Evolutionary conservation across 2,113 vertebrate species (phyloP).

Genomic region (Formicarius rufipectus): DNA sequence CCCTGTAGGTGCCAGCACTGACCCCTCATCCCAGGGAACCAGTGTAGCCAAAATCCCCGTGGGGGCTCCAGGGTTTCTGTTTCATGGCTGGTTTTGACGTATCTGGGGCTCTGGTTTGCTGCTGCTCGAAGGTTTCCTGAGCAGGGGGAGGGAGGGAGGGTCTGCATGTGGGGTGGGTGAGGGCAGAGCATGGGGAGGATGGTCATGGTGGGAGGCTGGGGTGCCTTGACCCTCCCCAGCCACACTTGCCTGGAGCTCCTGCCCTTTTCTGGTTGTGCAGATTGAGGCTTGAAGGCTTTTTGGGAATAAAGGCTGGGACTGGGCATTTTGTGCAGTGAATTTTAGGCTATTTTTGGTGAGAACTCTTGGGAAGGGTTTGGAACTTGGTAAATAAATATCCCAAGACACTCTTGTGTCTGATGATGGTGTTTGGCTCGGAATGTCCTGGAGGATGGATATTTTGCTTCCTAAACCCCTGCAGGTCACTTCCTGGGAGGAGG

Average conservation of each 20-base stretch:
- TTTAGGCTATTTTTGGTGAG: neutral
- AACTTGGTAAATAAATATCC: neutral
- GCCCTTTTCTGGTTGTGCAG: neutral
- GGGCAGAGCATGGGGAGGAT: rapidly evolving
- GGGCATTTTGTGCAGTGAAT: neutral
- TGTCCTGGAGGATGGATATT: rapidly evolving
- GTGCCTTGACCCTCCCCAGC: neutral
- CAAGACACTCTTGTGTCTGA: neutral
- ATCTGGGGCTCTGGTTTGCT: neutral
- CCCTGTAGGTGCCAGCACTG: rapidly evolving
- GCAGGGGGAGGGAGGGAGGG: neutral
- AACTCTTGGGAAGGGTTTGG: neutral
- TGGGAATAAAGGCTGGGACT: neutral
- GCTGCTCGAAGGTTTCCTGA: rapidly evolving
- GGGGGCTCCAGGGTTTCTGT: neutral
- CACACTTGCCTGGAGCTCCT: rapidly evolving
- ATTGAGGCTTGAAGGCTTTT: rapidly evolving
- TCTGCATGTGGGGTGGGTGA: rapidly evolving
- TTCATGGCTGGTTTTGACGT: rapidly evolving
- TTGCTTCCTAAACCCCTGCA: neutral
- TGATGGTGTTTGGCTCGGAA: rapidly evolving
- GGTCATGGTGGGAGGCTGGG: neutral
- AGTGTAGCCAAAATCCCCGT: rapidly evolving
- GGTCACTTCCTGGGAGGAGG: neutral
- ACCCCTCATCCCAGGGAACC: neutral